Evolutionary conservation across 2,888 invertebrate genomes (phyloP).

Genomic region (Amphimallon solstitiale): DNA sequence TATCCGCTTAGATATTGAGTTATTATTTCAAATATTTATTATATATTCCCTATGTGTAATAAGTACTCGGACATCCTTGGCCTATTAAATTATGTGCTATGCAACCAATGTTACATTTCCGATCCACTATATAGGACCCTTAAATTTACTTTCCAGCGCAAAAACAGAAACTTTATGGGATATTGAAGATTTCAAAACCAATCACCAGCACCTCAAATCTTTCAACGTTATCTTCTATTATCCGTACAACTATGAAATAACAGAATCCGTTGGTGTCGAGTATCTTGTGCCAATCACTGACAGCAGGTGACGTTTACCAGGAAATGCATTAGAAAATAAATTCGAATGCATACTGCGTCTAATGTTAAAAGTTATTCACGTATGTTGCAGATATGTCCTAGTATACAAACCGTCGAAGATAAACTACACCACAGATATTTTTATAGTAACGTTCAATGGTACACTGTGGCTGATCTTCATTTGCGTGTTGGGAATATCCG

Average conservation of each 20-base stretch:
- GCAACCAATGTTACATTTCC: too few relatives aligned
- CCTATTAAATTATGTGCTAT: too few relatives aligned
- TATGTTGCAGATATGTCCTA: conserved; percentile 50
- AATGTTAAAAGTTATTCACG: background rate
- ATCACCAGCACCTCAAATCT: background rate
- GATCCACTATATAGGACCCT: too few relatives aligned
- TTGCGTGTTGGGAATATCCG: conserved; percentile 50
- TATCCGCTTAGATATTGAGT: too few relatives aligned
- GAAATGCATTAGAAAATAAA: background rate
- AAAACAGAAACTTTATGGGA: too few relatives aligned
- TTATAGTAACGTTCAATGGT: conserved; percentile 56
- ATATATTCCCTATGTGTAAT: too few relatives aligned
- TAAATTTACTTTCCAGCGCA: too few relatives aligned
- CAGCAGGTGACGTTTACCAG: conserved; percentile 23
- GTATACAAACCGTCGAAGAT: conserved; percentile 52
- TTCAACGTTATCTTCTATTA: background rate
- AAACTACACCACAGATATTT: conserved; percentile 55
- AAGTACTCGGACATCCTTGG: too few relatives aligned
- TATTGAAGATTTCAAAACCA: too few relatives aligned
- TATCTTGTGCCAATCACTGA: background rate
- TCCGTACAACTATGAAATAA: background rate
- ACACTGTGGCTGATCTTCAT: conserved; percentile 55
- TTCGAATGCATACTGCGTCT: too few relatives aligned
- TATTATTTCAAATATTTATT: too few relatives aligned
- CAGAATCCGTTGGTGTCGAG: background rate